Evolutionary conservation across 2,888 invertebrate genomes (phyloP).

Genomic region (Napeogenes sylphis): DNA sequence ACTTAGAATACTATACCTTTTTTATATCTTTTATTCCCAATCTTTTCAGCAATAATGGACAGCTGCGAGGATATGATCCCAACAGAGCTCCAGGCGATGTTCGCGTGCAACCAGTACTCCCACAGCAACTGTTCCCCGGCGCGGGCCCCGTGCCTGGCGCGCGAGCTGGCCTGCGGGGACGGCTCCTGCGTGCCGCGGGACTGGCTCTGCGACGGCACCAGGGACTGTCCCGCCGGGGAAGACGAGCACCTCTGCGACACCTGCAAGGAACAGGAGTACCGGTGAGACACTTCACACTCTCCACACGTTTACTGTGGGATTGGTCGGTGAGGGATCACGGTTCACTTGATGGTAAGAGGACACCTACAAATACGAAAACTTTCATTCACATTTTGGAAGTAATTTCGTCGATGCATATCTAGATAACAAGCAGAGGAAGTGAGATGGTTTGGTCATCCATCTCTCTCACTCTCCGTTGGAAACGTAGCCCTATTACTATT

Average conservation of each 20-base stretch:
- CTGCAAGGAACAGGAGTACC: constrained; percentile 58
- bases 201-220: constrained; percentile 81
- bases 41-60: constrained; percentile 76
- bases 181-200: constrained; percentile 79
- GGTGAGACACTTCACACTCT: constrained; percentile 37
- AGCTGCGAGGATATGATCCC: constrained; percentile 79
- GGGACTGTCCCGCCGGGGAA: constrained; percentile 80
- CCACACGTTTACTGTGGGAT: too few species aligned
- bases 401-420: too few species aligned
- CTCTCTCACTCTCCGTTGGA: too few species aligned
- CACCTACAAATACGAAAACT: too few species aligned
- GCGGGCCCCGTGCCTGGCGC: constrained; percentile 66
- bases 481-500: too few species aligned
- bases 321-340: too few species aligned
- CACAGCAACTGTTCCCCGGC: constrained; percentile 77
- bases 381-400: too few species aligned
- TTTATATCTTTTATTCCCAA: not conserved
- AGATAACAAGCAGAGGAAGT: too few species aligned
- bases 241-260: constrained; percentile 77
- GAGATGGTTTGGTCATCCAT: too few species aligned
- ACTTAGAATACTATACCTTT: too few species aligned
- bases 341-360: too few species aligned
- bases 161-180: constrained; percentile 78
- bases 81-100: constrained; percentile 73
- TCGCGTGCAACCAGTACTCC: constrained; percentile 80